Evolutionary conservation across 1,140 invertebrate genomes (phyloP).

Genomic region (Teleopsis dalmanni): DNA sequence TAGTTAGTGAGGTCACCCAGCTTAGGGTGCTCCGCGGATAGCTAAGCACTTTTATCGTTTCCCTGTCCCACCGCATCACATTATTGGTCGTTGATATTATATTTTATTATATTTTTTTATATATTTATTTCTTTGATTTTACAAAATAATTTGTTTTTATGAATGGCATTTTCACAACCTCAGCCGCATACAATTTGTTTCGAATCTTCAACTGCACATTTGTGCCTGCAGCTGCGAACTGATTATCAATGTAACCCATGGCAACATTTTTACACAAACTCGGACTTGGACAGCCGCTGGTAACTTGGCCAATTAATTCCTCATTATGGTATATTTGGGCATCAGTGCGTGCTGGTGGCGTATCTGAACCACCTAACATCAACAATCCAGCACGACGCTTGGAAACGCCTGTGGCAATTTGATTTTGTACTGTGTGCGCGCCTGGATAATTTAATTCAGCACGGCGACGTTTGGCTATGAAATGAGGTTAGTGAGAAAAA

Average conservation of each 20-base stretch:
- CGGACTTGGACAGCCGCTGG: conserved; percentile 92
- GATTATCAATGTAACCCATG: conserved; percentile 83
- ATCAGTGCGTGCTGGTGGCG: conserved; percentile 62
- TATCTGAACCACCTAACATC: conserved; percentile 44
- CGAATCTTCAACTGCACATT: conserved; percentile 70
- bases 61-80: too few relatives aligned
- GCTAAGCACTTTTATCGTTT: too few relatives aligned
- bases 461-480: conserved; percentile 66
- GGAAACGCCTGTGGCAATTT: conserved; percentile 57
- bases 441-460: conserved; percentile 65
- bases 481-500: conserved; percentile 4
- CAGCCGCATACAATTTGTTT: conserved; percentile 68
- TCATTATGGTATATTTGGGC: conserved; percentile 52
- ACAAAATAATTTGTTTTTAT: conserved; percentile 72
- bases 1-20: too few relatives aligned
- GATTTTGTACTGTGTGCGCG: conserved; percentile 57
- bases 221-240: conserved; percentile 62
- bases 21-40: too few relatives aligned
- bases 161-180: conserved; percentile 89
- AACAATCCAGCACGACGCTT: conserved; percentile 62
- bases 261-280: conserved; percentile 81
- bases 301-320: conserved; percentile 72
- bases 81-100: too few relatives aligned
- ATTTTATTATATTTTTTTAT: conserved; percentile 20
- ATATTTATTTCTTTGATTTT: conserved; percentile 49